phyloP scores from a whole-genome alignment of 1,140 invertebrate genomes.

The Drosophila takahashii region DNA sequence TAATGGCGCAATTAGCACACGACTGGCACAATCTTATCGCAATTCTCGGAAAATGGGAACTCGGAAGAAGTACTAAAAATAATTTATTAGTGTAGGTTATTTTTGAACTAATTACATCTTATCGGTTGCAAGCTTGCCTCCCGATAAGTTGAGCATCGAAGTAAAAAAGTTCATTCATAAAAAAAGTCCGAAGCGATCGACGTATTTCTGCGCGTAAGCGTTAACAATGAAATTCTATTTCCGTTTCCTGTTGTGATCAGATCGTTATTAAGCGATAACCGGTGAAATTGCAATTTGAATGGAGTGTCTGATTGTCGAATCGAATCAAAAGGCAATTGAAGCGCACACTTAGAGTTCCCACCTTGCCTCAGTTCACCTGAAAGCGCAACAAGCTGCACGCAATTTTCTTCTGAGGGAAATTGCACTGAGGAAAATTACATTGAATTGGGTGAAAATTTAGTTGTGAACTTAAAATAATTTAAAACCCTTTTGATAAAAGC shows the following conservation, averaged over 20 bases:
- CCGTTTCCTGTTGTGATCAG: conserved; percentile 35
- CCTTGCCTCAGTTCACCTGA: conserved; percentile 3
- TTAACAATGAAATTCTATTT: conserved; percentile 31
- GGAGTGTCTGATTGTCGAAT: conserved; percentile 44
- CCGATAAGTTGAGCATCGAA: neutral
- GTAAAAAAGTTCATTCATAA: conserved; percentile 41
- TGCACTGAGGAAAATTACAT: conserved; percentile 30
- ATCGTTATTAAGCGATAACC: conserved; percentile 35
- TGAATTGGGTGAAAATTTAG: neutral
- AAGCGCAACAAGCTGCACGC: conserved; percentile 50
- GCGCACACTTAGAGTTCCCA: conserved; percentile 25
- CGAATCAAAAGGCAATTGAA: conserved; percentile 48
- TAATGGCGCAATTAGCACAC: conserved; percentile 23
- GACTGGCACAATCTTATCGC: conserved; percentile 48
- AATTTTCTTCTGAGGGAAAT: conserved; percentile 51
- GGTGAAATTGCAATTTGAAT: conserved; percentile 45
- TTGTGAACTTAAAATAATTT: neutral
- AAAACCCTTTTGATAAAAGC: neutral
- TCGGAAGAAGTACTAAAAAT: conserved; percentile 38
- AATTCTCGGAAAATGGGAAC: conserved; percentile 62
- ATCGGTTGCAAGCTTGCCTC: conserved; percentile 29
- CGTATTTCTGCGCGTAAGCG: conserved; percentile 3
- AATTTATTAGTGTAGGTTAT: conserved; percentile 78
- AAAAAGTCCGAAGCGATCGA: conserved; percentile 2
- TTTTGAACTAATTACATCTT: conserved; percentile 40